Evolutionary conservation across 2,888 invertebrate genomes (phyloP).

Genomic region (Scaeva pyrastri): DNA sequence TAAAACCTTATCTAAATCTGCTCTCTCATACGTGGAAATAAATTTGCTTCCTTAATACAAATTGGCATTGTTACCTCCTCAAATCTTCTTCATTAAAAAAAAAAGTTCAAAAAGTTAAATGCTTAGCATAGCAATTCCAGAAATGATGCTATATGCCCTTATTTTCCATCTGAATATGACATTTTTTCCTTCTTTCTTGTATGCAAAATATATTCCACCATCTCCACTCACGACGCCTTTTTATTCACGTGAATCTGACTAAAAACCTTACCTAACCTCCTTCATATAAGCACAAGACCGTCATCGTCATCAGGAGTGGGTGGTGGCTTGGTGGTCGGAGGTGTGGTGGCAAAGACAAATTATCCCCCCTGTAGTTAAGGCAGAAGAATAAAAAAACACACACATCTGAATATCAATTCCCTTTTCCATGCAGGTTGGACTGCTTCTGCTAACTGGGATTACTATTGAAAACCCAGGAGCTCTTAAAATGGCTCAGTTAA

Average conservation of each 20-base stretch:
- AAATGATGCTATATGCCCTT: constrained; percentile 11
- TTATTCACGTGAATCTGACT: background rate
- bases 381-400: background rate
- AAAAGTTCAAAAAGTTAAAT: constrained; percentile 55
- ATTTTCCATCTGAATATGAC: constrained; percentile 42
- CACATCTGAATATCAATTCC: constrained; percentile 52
- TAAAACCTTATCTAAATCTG: constrained; percentile 15
- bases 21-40: constrained; percentile 16
- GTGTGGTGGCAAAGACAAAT: constrained; percentile 29
- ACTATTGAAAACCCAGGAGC: constrained; percentile 13
- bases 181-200: constrained; percentile 31
- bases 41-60: constrained; percentile 36
- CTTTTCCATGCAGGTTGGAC: constrained; percentile 53
- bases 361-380: background rate
- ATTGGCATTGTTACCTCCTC: constrained; percentile 29
- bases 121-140: constrained; percentile 12
- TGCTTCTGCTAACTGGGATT: constrained; percentile 30
- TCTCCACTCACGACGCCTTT: background rate
- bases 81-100: constrained; percentile 36
- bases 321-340: too few species aligned
- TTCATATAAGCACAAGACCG: background rate
- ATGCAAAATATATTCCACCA: background rate
- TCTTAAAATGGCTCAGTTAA: constrained; percentile 57
- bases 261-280: background rate
- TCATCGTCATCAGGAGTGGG: background rate